Conservation (phyloP, 2,113 vertebrate species). For the Muntiacus reevesi region DNA sequence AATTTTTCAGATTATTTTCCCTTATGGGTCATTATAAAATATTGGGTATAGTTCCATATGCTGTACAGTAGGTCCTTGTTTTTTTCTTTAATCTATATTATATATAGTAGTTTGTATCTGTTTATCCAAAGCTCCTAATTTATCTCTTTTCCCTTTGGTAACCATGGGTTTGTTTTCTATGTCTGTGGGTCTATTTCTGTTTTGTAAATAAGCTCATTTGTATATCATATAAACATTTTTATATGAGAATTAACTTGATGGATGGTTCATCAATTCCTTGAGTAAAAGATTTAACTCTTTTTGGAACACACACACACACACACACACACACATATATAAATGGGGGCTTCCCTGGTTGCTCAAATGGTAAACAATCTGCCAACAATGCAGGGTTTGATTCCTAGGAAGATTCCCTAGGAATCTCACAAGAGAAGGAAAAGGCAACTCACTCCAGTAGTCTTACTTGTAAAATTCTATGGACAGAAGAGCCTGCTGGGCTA, state of each 20-base stretch:
- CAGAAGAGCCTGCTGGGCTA: neutral
- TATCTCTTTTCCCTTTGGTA: neutral
- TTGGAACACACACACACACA: neutral
- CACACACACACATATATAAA: neutral
- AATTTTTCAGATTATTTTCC: neutral
- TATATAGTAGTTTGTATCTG: neutral
- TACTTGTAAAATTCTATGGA: neutral
- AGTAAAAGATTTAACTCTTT: neutral
- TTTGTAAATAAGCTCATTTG: neutral
- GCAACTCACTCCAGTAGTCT: neutral
- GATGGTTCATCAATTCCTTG: neutral
- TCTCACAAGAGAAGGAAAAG: neutral
- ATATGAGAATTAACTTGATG: neutral
- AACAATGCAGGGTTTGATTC: neutral
- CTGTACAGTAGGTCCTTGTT: neutral
- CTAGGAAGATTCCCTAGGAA: neutral
- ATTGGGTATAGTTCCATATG: neutral
- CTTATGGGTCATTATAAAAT: neutral
- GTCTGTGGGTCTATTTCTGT: neutral
- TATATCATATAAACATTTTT: neutral
- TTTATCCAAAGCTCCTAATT: neutral
- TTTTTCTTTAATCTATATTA: neutral
- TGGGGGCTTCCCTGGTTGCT: neutral
- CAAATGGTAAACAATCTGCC: neutral
- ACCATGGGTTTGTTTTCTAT: neutral